A percentile compares a stretch with the other conserved stretches of the same genome.
Evolutionary conservation across 2,797 vertebrate species (phyloP).

Genomic region (Rhincodon typus): DNA sequence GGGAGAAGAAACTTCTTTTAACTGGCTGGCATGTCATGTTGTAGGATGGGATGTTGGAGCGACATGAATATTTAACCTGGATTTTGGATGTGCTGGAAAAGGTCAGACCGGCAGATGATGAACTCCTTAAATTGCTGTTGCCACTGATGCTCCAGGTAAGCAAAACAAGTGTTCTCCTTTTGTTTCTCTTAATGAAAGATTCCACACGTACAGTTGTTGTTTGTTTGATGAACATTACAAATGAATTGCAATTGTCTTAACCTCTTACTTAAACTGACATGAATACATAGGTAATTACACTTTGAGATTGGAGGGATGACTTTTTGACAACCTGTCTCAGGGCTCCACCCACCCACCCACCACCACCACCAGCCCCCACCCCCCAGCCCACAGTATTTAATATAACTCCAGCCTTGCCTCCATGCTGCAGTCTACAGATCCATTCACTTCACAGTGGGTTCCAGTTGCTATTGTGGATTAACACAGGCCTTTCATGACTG

Average conservation of each 20-base stretch:
- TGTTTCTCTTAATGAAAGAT: background rate
- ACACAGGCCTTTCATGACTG: background rate
- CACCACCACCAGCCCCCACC: too few relatives aligned
- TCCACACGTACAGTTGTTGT: background rate
- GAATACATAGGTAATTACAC: background rate
- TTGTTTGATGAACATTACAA: background rate
- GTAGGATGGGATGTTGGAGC: slow-evolving; percentile 63
- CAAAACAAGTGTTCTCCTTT: background rate
- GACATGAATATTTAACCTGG: slow-evolving; percentile 62
- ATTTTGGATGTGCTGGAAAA: slow-evolving; percentile 64
- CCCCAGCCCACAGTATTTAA: background rate
- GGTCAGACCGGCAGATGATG: slow-evolving; percentile 56
- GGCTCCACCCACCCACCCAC: accelerated
- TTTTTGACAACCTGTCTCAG: background rate
- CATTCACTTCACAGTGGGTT: background rate
- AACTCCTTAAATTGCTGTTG: slow-evolving; percentile 60
- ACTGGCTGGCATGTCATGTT: background rate
- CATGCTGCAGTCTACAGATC: background rate
- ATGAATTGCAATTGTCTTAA: background rate
- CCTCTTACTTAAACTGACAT: background rate
- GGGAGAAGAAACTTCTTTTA: background rate
- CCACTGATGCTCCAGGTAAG: slow-evolving; percentile 59
- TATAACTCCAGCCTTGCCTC: background rate
- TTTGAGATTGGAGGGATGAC: background rate
- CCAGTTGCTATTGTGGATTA: background rate